These are phyloP conservation scores for Carapus acus DNA, from an alignment of 2,797 vertebrate genomes.

Conservation along the genomic window DNA sequence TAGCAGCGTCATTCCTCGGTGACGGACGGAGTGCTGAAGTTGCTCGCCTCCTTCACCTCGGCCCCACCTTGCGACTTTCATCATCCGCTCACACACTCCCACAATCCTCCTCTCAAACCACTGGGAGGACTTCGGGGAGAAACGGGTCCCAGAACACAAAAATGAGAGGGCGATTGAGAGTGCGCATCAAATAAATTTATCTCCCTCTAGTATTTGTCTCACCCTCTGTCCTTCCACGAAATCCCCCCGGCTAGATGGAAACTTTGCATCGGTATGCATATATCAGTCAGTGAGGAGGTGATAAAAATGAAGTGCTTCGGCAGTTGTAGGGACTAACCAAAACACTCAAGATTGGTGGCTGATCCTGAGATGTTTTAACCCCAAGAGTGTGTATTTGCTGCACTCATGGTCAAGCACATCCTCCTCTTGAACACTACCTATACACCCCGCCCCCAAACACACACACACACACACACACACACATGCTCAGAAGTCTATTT, in stretches of 20 bases:
- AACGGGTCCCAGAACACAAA: conserved; percentile 1
- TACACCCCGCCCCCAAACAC: too few species aligned
- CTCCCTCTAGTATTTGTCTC: conserved; percentile 4
- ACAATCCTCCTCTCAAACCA: conserved; percentile 86
- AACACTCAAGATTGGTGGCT: background rate
- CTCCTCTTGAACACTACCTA: too few species aligned
- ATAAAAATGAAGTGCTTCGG: conserved; percentile 26
- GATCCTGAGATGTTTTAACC: background rate
- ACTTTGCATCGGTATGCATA: conserved; percentile 44
- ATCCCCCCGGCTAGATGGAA: conserved; percentile 44
- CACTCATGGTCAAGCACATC: conserved; percentile 6
- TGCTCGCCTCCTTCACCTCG: conserved; percentile 56
- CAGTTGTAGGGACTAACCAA: too few species aligned
- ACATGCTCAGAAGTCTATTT: conserved; percentile 33
- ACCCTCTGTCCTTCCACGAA: conserved; percentile 38
- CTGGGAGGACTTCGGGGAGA: conserved; percentile 31
- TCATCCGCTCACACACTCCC: conserved; percentile 84
- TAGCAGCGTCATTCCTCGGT: conserved; percentile 88
- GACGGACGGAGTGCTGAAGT: conserved; percentile 75
- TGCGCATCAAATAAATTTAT: background rate
- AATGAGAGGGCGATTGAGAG: background rate
- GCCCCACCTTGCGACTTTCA: conserved; percentile 71
- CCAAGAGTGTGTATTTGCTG: conserved; percentile 9
- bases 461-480: too few species aligned
- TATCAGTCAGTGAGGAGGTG: conserved; percentile 28